Evolutionary conservation across 2,888 invertebrate species (phyloP).

Genomic region (Unio delphinus): DNA sequence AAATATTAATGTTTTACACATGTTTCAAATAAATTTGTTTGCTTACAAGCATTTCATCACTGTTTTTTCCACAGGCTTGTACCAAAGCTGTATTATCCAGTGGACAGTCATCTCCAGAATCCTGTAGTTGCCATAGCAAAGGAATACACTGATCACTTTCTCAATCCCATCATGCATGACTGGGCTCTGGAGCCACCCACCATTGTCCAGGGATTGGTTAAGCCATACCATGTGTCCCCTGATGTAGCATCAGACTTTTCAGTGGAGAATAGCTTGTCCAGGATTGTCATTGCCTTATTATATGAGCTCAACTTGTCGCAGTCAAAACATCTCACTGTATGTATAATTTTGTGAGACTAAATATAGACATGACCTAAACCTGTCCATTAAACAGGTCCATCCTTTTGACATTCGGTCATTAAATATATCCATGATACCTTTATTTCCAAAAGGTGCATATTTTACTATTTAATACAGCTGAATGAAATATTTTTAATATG

Average conservation of each 20-base stretch:
- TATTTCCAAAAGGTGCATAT: too few species aligned
- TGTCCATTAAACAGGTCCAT: too few species aligned
- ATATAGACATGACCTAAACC: too few species aligned
- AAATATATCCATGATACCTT: too few species aligned
- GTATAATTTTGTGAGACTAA: slow-evolving; percentile 44
- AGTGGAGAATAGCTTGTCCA: slow-evolving; percentile 76
- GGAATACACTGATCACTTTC: slow-evolving; percentile 59
- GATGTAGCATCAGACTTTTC: slow-evolving; percentile 28
- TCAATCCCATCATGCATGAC: slow-evolving; percentile 66
- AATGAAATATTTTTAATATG: too few species aligned
- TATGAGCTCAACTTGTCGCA: slow-evolving; percentile 77
- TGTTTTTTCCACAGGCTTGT: slow-evolving; percentile 60
- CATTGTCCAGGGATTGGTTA: slow-evolving; percentile 74
- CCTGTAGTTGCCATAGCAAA: slow-evolving; percentile 75
- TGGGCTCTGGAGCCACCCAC: slow-evolving; percentile 70
- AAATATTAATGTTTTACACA: too few species aligned
- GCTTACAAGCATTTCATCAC: too few species aligned
- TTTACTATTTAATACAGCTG: too few species aligned
- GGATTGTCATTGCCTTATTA: slow-evolving; percentile 75
- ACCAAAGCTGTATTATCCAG: slow-evolving; percentile 68
- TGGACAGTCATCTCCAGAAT: slow-evolving; percentile 74
- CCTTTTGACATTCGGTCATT: too few species aligned
- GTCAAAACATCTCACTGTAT: slow-evolving; percentile 81
- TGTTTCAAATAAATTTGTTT: too few species aligned
- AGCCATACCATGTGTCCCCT: slow-evolving; percentile 60